phyloP scores from a whole-genome alignment of 2,888 invertebrate species.

The Sisyra nigra region DNA sequence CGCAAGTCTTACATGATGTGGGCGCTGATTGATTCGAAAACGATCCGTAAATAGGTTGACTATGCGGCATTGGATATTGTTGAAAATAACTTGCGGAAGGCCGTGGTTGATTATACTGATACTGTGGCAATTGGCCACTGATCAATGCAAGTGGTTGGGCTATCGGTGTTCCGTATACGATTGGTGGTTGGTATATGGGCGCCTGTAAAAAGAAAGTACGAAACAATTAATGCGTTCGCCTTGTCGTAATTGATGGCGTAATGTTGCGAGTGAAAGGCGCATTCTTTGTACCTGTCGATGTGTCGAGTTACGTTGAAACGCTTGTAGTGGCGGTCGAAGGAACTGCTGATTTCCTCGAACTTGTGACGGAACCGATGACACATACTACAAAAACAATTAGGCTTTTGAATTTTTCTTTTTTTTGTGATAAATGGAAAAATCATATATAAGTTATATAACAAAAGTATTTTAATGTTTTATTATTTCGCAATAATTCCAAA shows the following conservation, averaged over 20 bases:
- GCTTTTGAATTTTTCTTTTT: too few species aligned
- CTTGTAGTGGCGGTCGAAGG: conserved; percentile 8
- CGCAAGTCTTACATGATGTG: neutral
- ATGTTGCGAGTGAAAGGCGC: neutral
- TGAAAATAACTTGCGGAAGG: conserved; percentile 9
- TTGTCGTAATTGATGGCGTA: neutral
- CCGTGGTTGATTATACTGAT: conserved; percentile 9
- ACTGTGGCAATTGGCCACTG: neutral
- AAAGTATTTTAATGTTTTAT: too few species aligned
- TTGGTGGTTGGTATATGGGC: too few species aligned
- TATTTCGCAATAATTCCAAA: too few species aligned
- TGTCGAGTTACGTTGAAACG: conserved; percentile 9
- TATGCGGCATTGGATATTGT: conserved; percentile 9
- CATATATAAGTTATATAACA: too few species aligned
- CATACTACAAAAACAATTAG: conserved; percentile 4
- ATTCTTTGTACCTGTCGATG: conserved; percentile 8
- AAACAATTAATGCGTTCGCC: too few species aligned
- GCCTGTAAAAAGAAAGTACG: too few species aligned
- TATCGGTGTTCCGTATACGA: too few species aligned
- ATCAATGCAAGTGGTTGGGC: too few species aligned
- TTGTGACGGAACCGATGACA: conserved; percentile 6
- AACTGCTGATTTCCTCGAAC: conserved; percentile 5
- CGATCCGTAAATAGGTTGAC: conserved; percentile 6
- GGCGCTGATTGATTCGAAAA: neutral
- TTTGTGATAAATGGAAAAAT: too few species aligned